phyloP scores from a whole-genome alignment of 2,113 vertebrate species.

The Pithys albifrons region DNA sequence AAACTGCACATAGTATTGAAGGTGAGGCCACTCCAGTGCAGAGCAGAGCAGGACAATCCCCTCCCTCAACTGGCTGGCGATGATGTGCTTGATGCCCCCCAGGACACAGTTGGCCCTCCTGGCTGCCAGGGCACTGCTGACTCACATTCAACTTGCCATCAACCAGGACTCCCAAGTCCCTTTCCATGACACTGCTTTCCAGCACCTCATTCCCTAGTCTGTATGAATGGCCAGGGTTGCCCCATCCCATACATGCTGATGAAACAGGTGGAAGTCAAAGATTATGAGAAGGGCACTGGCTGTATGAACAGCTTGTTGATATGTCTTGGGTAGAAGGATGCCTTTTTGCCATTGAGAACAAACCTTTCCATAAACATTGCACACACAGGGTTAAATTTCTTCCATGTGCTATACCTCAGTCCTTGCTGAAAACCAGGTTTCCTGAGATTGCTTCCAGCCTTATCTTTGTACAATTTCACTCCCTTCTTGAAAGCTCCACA shows the following conservation, averaged over 20 bases:
- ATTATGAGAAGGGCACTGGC: neutral
- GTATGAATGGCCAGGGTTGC: too few relatives aligned
- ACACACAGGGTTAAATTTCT: neutral
- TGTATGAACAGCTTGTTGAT: neutral
- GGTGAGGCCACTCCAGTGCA: neutral
- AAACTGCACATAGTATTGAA: neutral
- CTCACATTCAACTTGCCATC: neutral
- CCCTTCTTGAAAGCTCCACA: neutral
- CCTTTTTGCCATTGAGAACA: neutral
- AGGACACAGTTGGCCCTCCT: neutral
- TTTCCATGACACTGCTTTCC: neutral
- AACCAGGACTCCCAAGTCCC: neutral
- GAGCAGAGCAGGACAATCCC: neutral
- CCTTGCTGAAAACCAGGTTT: neutral
- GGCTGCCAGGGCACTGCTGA: neutral
- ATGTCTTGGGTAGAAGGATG: neutral
- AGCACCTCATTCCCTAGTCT: neutral
- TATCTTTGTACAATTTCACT: neutral
- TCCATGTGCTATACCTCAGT: neutral
- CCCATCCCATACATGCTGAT: neutral
- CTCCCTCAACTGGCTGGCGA: neutral
- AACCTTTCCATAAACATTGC: neutral
- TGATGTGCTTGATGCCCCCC: neutral
- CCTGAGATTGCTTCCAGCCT: neutral
- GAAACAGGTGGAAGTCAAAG: neutral